phyloP scores from a whole-genome alignment of 2,113 vertebrate genomes.

The Mus pahari region DNA sequence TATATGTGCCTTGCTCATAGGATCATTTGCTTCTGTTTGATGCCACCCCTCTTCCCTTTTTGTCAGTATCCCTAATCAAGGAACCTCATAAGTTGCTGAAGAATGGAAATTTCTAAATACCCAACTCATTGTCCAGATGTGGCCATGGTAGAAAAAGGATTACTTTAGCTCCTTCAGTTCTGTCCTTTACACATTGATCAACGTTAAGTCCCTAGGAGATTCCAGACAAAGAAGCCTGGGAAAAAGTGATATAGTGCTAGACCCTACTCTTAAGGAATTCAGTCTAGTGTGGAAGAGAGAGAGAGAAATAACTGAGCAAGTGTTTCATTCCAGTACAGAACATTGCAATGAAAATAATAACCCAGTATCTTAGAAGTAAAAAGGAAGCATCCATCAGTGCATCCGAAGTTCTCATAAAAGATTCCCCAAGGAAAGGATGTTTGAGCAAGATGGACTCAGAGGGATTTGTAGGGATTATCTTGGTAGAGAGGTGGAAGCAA shows the following conservation, averaged over 20 bases:
- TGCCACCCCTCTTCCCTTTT: background rate
- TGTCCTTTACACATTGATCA: background rate
- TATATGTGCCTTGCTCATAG: conserved; percentile 8
- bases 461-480: background rate
- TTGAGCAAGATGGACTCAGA: background rate
- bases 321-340: conserved; percentile 29
- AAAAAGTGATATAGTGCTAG: background rate
- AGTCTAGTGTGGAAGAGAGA: background rate
- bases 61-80: conserved; percentile 14
- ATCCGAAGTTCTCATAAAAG: conserved; percentile 2
- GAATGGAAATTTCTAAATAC: background rate
- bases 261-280: background rate
- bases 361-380: background rate
- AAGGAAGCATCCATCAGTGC: conserved; percentile 9
- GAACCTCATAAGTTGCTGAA: background rate
- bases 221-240: background rate
- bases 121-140: background rate
- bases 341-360: conserved; percentile 29
- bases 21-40: conserved; percentile 45
- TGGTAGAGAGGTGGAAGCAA: background rate
- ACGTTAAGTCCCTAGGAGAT: background rate
- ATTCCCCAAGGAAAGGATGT: conserved; percentile 41
- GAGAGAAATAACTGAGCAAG: conserved; percentile 5
- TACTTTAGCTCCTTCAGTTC: background rate
- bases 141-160: background rate